These are phyloP conservation scores for Chelon auratus DNA, from an alignment of 2,797 vertebrate species.

Conservation along the genomic window DNA sequence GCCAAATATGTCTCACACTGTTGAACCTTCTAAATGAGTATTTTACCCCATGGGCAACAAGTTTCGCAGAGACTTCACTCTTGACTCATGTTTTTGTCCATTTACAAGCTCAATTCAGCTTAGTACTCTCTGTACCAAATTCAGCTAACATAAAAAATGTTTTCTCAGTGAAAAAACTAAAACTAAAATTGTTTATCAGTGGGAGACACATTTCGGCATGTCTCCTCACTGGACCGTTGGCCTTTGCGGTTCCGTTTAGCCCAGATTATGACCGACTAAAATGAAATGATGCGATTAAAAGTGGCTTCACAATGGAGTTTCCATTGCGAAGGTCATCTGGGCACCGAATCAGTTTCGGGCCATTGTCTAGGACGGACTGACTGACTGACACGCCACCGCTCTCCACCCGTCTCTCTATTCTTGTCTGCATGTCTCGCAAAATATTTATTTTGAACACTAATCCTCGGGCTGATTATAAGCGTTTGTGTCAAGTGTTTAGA, in stretches of 20 bases:
- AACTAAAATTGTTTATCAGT: slow-evolving; percentile 56
- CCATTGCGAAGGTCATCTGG: slow-evolving; percentile 71
- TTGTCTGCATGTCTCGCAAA: slow-evolving; percentile 50
- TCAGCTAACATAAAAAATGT: slow-evolving; percentile 19
- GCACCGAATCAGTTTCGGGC: slow-evolving; percentile 58
- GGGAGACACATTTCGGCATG: slow-evolving; percentile 55
- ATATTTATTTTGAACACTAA: slow-evolving; percentile 58
- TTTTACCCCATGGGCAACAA: slow-evolving; percentile 2
- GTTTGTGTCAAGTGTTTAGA: slow-evolving; percentile 50
- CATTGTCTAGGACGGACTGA: slow-evolving; percentile 54
- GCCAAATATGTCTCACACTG: slow-evolving; percentile 57
- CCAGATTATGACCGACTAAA: slow-evolving; percentile 59
- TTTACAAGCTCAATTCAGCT: slow-evolving; percentile 21
- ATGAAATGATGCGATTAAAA: slow-evolving; percentile 72
- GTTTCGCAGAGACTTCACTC: slow-evolving; percentile 18
- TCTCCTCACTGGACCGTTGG: slow-evolving; percentile 43
- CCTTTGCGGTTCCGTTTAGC: slow-evolving; percentile 59
- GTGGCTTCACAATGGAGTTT: slow-evolving; percentile 69
- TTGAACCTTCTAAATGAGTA: slow-evolving; percentile 49
- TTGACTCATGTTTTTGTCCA: slow-evolving; percentile 34
- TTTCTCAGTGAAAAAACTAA: slow-evolving; percentile 22
- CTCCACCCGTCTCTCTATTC: slow-evolving; percentile 70
- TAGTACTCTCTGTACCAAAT: slow-evolving; percentile 16
- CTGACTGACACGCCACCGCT: slow-evolving; percentile 50
- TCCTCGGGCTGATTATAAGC: slow-evolving; percentile 45